Evolutionary conservation across 2,113 vertebrate genomes (phyloP), one percentile per base, ranked within the genome.

Genomic region (Polypterus senegalus): DNA sequence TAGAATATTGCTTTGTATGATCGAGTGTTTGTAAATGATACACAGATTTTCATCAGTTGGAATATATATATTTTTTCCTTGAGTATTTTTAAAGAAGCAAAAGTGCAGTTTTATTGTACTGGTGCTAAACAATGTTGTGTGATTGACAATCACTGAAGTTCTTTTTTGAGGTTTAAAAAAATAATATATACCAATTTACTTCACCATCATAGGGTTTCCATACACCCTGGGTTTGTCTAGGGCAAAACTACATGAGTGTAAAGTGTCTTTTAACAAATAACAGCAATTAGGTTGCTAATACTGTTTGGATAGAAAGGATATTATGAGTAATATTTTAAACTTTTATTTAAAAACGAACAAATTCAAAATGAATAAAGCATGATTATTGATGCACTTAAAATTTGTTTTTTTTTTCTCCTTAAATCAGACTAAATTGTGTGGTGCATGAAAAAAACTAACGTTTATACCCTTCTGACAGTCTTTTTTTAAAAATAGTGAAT

Each of bases 31-130:
- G 85, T 76, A 76, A 82, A 78, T 86, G 71, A 83, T 76, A 73
- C 56, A 57, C 80, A 80, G 77, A 75, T 72, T 75, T 78, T 77
- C 76, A 80, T 84, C 82, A 80, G 79, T 79, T 76, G 74, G 72
- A 67, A 76, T 68, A 76, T 67, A 77, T 73, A 71, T 77, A 71
- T 77, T 52, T 69, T 59, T 71, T 68, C 68, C 60, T 76, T 83
- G 66, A 64, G 71, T 87, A 79, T 87, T 86, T 87, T 77, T 27
- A 27, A 82, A 77, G 69, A 67, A 72, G 85, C 86, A 75, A 74
- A 85, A 84, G 93, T 94, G 92, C 93, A 95, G 91, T 97, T 96
- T 92, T 95, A 95, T 92, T 97, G 93, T 97, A 95, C 93, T 94
- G 95, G 95, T 96, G 95, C 92, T 97, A 93, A 81, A 77, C 81